Evolutionary conservation across 2,113 vertebrate genomes (phyloP), one percentile per base, ranked within the genome.

Genomic region (Zosterops hypoxanthus): DNA sequence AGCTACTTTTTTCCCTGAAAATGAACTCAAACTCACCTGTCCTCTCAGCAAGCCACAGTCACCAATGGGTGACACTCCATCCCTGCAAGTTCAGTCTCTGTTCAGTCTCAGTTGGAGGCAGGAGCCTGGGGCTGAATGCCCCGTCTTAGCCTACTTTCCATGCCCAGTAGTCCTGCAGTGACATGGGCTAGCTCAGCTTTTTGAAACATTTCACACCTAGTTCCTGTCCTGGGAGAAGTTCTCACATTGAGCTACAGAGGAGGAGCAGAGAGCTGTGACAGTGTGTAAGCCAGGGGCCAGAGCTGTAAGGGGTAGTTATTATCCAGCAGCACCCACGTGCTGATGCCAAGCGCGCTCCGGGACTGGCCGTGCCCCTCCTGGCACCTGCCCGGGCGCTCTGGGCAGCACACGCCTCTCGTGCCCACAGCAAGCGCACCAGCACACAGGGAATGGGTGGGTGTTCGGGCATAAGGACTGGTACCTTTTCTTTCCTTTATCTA

Each of bases 311-410:
- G 19, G 3, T 6, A 7, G 41, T n/a, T 49, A 8, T n/a, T 33
- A 34, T 4, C 33, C 2, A 2, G 20, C 53, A 46, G 44, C n/a
- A 42, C 5, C 8, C 29, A 5, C 1, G 0, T 11, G 57, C 41
- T 1, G 11, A 21, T 31, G 14, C 49, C 4, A 1, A 18, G n/a
- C 34, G 7, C 0, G 0, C 12, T 24, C 5, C 0, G 0, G 50
- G n/a, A 8, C 36, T 0, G 0, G 36, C 80, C 8, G 2, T 17
- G 44, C 53, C 46, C 12, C 57, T 44, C 4, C 2, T 7, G 53
- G n/a, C 16, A 6, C 12, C 69, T 39, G 59, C 63, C 68, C 5
- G 19, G 53, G 33, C 44, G 11, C 34, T 34, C 22, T 0, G 5
- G 52, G 22, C 71, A 55, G 41, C 2, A 0, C 0, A 1, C 5